A percentile compares a stretch with the other conserved stretches of the same genome.
Evolutionary conservation across 2,888 invertebrate genomes (phyloP).

Genomic region (Nomada ferruginata): DNA sequence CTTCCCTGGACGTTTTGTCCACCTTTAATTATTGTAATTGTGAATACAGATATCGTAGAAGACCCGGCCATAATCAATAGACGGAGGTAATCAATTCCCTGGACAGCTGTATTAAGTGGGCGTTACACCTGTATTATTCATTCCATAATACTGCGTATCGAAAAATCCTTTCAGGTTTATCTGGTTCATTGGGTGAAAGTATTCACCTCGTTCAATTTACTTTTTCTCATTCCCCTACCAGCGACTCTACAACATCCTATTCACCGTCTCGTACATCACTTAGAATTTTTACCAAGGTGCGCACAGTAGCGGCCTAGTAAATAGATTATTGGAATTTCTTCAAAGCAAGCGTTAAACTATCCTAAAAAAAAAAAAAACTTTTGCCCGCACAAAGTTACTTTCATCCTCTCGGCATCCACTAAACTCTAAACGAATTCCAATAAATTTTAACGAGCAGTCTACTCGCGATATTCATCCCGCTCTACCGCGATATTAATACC

Average conservation of each 20-base stretch:
- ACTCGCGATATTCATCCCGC: not conserved
- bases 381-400: not conserved
- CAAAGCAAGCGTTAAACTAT: too few relatives aligned
- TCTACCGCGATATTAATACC: too few relatives aligned
- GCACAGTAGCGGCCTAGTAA: too few relatives aligned
- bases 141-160: slow-evolving; percentile 19
- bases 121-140: slow-evolving; percentile 18
- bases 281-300: not conserved
- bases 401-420: not conserved
- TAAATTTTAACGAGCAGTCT: not conserved
- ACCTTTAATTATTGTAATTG: slow-evolving; percentile 8
- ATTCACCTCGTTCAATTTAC: slow-evolving; percentile 1
- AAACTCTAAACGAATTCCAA: not conserved
- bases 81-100: slow-evolving; percentile 24
- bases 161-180: slow-evolving; percentile 2
- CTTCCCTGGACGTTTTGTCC: not conserved
- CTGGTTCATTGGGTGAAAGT: slow-evolving; percentile 11
- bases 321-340: too few relatives aligned
- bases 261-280: not conserved
- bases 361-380: not conserved
- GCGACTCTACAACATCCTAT: not conserved
- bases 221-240: not conserved
- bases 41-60: slow-evolving; percentile 12
- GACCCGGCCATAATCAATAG: not conserved
- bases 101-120: slow-evolving; percentile 27